Base-by-base conservation (phyloP, 2,888 invertebrate species). In the Ophion slaviceki region DNA sequence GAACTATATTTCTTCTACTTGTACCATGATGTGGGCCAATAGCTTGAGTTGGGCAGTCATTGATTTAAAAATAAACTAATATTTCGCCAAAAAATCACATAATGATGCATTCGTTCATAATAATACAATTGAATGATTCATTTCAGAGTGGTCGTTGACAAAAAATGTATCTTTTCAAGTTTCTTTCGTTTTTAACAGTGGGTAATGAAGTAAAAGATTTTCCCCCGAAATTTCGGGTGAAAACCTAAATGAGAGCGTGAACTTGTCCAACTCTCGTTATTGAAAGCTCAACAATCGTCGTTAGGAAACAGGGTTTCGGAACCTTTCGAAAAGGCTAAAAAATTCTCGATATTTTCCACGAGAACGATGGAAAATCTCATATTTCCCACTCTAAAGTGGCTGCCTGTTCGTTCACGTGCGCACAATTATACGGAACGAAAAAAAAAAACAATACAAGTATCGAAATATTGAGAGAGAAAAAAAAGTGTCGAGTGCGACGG, bases 291-390 rank as follows among this genome's bases (percentile, higher is more conserved):
- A 57, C 47, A 57, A 75, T 81, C 78, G 70, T 81, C 78, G 70
- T 78, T 67, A 76, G 82, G 84, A 74, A 77, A 87, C 87, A 86
- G 86, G 87, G 87, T 87, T 86, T 78, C 72, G 83, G 77, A 79
- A 80, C 62, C 72, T 78, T 84, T 77, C 76, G 72, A 76, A 59
- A 40, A 24, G 67, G 64, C 61, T 66, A 68, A 77, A 68, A 64
- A 72, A 74, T 72, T 57, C 57, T 66, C 66, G 24, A 36, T 68
- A 47, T 24, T 24, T 40, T 47, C 28, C 28, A n/a, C 28, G 45
- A 67, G 47, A 66, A 67, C 11, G 32, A 67, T 71, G 68, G 61
- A 72, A 45, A 75, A 66, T 14, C 36, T 11, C 53, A 17, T 8
- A 45, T 75, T 76, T 78, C 57, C 71, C 59, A 62, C 40, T 76